Conservation (phyloP, 2,113 vertebrate genomes). For the Hippocampus zosterae region DNA sequence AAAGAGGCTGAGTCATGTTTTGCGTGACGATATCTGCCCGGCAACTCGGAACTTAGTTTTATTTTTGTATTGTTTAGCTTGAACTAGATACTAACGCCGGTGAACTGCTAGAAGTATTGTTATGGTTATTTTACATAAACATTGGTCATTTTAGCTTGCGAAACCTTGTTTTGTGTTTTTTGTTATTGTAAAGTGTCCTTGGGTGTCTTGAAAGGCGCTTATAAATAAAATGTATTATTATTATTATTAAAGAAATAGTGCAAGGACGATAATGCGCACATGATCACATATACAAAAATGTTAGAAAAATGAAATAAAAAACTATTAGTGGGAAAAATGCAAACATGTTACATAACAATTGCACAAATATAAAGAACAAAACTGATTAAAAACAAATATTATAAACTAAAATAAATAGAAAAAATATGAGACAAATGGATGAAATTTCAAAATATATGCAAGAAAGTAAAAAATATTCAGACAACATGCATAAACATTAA, state of each 20-base stretch:
- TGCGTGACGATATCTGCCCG: constrained; percentile 4
- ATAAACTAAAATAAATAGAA: neutral
- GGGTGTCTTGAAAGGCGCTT: no score
- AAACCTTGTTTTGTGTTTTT: no score
- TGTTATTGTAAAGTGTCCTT: no score
- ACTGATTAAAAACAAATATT: neutral
- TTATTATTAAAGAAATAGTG: no score
- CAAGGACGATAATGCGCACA: neutral
- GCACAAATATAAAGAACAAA: neutral
- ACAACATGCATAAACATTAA: no score
- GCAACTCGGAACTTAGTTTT: neutral
- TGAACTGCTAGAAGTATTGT: neutral
- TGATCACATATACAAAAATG: neutral
- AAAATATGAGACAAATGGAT: no score
- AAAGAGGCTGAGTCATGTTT: constrained; percentile 53
- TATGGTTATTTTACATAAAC: neutral
- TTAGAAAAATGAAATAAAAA: neutral
- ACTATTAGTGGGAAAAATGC: neutral
- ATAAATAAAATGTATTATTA: no score
- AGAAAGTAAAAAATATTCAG: no score
- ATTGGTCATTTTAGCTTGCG: neutral
- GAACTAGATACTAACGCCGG: neutral
- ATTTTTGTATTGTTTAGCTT: no score
- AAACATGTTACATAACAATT: neutral
- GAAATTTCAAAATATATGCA: no score